A percentile compares a stretch with the other conserved stretches of the same genome.
Conservation (phyloP, 1,140 invertebrate genomes). For the Caenorhabditis inopinata region DNA sequence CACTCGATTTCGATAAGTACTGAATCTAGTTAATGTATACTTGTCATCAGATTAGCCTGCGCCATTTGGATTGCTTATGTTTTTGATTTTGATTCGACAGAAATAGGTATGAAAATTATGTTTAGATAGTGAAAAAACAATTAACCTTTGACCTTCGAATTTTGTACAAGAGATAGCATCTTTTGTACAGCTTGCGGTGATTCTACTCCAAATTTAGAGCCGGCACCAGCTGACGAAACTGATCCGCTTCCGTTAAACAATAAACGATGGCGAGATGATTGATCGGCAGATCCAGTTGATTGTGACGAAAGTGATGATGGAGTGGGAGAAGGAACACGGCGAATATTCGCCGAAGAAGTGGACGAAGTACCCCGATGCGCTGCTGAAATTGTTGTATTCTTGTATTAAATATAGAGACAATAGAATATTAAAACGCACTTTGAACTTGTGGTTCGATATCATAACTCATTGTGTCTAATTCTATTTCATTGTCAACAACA, state of each 20-base stretch:
- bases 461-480: slow-evolving; percentile 81
- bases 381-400: slow-evolving; percentile 17
- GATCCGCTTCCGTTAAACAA: neutral
- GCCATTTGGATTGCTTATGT: too few relatives aligned
- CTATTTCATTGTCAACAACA: slow-evolving; percentile 85
- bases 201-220: slow-evolving; percentile 75
- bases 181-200: slow-evolving; percentile 92
- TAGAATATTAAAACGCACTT: too few relatives aligned
- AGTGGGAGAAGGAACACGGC: slow-evolving; percentile 82
- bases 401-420: slow-evolving; percentile 56
- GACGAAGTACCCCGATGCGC: slow-evolving; percentile 54
- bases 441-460: slow-evolving; percentile 77
- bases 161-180: slow-evolving; percentile 82
- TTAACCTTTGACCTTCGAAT: slow-evolving; percentile 36
- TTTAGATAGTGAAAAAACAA: neutral
- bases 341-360: slow-evolving; percentile 72
- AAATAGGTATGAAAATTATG: too few relatives aligned
- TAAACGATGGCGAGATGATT: slow-evolving; percentile 8
- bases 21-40: too few relatives aligned
- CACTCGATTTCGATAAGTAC: too few relatives aligned
- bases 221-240: slow-evolving; percentile 21
- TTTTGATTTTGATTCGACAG: too few relatives aligned
- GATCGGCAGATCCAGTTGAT: slow-evolving; percentile 70
- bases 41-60: too few relatives aligned
- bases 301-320: slow-evolving; percentile 78